Base-by-base conservation (phyloP, 2,797 vertebrate genomes). In the Mergus octosetaceus region DNA sequence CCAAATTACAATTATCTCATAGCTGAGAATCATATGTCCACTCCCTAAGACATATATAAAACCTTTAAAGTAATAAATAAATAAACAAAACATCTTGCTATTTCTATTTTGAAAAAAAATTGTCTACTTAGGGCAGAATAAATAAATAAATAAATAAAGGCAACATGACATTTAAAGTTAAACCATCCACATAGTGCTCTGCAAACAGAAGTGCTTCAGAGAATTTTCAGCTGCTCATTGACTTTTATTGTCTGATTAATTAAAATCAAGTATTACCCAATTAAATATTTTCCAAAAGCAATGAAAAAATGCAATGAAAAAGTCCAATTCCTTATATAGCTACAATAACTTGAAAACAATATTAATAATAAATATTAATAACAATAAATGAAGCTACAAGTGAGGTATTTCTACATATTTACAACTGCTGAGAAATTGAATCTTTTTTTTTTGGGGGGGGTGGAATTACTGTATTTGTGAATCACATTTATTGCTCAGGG, bases 261-360 rank as follows among this genome's bases (percentile, higher is more conserved):
- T 83, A 91, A 87, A 89, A 91, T 66, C 61, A 87, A 80, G 49
- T 36, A 78, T 53, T 91, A 93, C 61, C 56, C 73, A 86, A 69
- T 73, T 90, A 90, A 90, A 85, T 32, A 79, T 34, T 86, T 89
- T 84, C 84, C 39, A 66, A 73, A 89, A 41, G 12, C 77, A 64
- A 72, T 69, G 60, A 89, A 60, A 32, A 69, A 64, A 85, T 60
- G 45, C 30, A 76, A 49, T 41, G 41, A 39, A 32, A 47, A 85
- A n/a, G 14, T 62, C 18, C 17, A 15, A 30, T 76, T 71, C 68
- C 43, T 75, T 78, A 28, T 75, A 32, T 39, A 43, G 27, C 38
- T n/a, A 75, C 75, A 32, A 36, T 71, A 36, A 27, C 62, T 79
- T 58, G 71, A 87, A 62, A 47, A n/a, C 7, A 28, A 49, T 76